These are phyloP conservation scores for Siniperca knerii DNA, from an alignment of 2,113 vertebrate species.

Conservation along the genomic window DNA sequence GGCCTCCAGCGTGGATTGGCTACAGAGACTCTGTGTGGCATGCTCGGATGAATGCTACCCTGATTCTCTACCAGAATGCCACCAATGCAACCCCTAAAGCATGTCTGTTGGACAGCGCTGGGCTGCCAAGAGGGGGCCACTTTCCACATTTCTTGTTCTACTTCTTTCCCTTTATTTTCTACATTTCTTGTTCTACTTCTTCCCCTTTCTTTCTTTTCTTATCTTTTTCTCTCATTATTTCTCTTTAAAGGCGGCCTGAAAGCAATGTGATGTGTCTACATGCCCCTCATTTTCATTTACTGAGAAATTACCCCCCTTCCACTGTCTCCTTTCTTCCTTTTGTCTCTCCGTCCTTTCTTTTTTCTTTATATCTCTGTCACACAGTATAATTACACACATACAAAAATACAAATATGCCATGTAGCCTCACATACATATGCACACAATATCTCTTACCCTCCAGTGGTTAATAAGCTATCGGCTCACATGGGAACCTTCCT, in stretches of 20 bases:
- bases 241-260: conserved; percentile 46
- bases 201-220: conserved; percentile 43
- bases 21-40: conserved; percentile 74
- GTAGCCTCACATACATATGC: background rate
- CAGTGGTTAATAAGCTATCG: conserved; percentile 12
- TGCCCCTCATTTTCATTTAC: conserved; percentile 22
- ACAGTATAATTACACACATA: conserved; percentile 10
- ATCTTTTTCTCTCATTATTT: conserved; percentile 30
- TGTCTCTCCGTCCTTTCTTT: conserved; percentile 10
- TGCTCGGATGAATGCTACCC: conserved; percentile 74
- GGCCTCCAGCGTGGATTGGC: conserved; percentile 81
- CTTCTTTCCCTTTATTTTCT: conserved; percentile 54
- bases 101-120: conserved; percentile 53
- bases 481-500: conserved; percentile 45
- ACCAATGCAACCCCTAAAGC: conserved; percentile 73
- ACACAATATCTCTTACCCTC: background rate
- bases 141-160: conserved; percentile 64
- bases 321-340: conserved; percentile 8
- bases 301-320: conserved; percentile 1
- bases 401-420: conserved; percentile 34
- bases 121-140: conserved; percentile 65
- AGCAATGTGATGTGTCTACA: conserved; percentile 27
- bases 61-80: conserved; percentile 73
- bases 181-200: conserved; percentile 62
- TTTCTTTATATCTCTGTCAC: background rate